phyloP scores from a whole-genome alignment of 2,888 invertebrate species.

The Dryocosmus kuriphilus region DNA sequence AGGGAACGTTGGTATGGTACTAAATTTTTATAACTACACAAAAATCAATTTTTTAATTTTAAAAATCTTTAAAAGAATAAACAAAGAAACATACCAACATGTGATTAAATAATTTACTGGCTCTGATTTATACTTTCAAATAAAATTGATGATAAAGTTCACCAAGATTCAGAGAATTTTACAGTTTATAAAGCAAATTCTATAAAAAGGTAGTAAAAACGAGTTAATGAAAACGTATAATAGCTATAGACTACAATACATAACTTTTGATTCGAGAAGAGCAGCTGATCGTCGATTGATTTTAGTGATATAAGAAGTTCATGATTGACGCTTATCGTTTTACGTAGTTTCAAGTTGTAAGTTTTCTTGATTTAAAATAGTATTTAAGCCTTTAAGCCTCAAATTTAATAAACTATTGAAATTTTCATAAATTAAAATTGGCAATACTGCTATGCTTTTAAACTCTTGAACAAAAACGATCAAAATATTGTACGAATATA shows the following conservation, averaged over 20 bases:
- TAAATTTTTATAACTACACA: no score
- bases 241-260: neutral
- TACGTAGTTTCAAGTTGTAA: slow-evolving; percentile 30
- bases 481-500: neutral
- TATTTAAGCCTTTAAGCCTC: slow-evolving; percentile 2
- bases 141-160: slow-evolving; percentile 14
- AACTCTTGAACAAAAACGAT: neutral
- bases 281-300: slow-evolving; percentile 5
- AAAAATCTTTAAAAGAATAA: no score
- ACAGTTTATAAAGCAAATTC: neutral
- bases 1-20: no score
- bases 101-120: neutral
- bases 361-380: slow-evolving; percentile 31
- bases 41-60: no score
- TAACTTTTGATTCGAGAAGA: slow-evolving; percentile 14
- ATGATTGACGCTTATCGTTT: slow-evolving; percentile 38
- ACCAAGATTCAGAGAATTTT: neutral
- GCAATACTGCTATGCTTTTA: neutral
- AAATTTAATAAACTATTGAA: slow-evolving; percentile 15
- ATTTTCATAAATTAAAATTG: neutral
- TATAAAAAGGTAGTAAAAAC: neutral
- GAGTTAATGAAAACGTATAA: neutral
- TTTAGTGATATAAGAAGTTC: slow-evolving; percentile 35
- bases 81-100: no score
- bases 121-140: neutral